Evolutionary conservation across 2,888 invertebrate species (phyloP).

Genomic region (Actias luna): DNA sequence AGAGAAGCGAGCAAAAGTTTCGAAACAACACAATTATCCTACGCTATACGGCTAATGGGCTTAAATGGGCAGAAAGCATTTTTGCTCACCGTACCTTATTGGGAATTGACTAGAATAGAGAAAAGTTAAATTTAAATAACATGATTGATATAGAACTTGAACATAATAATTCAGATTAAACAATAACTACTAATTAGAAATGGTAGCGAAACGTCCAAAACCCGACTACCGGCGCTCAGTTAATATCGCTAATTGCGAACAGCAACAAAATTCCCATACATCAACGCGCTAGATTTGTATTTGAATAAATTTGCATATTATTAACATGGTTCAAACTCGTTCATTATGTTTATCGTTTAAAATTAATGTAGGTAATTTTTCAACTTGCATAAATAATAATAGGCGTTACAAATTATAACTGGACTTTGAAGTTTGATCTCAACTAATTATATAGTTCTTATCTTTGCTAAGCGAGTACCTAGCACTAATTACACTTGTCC

Average conservation of each 20-base stretch:
- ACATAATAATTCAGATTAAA: not conserved
- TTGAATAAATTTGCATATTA: slow-evolving; percentile 42
- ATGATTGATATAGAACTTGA: not conserved
- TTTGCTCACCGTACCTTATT: too few relatives aligned
- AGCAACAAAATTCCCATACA: slow-evolving; percentile 30
- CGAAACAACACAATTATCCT: too few relatives aligned
- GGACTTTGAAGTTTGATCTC: not conserved
- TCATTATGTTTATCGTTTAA: slow-evolving; percentile 28
- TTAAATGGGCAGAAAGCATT: too few relatives aligned
- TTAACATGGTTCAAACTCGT: slow-evolving; percentile 27
- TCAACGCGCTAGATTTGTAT: slow-evolving; percentile 30
- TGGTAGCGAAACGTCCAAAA: not conserved
- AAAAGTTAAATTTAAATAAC: not conserved
- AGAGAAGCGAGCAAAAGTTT: too few relatives aligned
- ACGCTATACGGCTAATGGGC: too few relatives aligned
- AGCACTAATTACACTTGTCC: too few relatives aligned
- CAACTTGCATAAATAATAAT: not conserved
- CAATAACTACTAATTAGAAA: slow-evolving; percentile 1
- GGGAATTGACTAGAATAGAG: too few relatives aligned
- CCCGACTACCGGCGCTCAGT: slow-evolving; percentile 5
- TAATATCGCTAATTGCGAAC: slow-evolving; percentile 20
- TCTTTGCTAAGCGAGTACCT: not conserved
- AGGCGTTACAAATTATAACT: not conserved
- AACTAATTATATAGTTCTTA: not conserved
- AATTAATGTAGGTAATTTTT: slow-evolving; percentile 19